Evolutionary conservation across 23 tunicate species (phyloP), one percentile per base, ranked within the genome.

Genomic region (Oikopleura dioica): DNA sequence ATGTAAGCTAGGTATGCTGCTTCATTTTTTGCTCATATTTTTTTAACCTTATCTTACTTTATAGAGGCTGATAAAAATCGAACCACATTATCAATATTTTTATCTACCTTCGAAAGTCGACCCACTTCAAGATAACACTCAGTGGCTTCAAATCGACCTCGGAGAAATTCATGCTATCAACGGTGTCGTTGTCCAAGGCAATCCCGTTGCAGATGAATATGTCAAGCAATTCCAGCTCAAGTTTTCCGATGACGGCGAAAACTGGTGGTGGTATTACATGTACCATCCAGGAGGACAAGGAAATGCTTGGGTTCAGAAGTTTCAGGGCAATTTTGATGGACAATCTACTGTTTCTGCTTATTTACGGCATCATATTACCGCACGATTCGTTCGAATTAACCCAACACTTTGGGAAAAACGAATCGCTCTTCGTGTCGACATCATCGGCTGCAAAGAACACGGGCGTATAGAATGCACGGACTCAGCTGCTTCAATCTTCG

Each of bases 61-160:
- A n/a, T n/a, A n/a, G n/a, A n/a, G n/a, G n/a, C n/a, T n/a, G n/a
- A n/a, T n/a, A n/a, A n/a, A n/a, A n/a, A n/a, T 44, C 21, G 55
- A 44, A 44, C 9, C 55, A 9, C 55, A 44, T 44, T 44, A 21
- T 44, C 21, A 44, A 21, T 44, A 21, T 9, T 44, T 9, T 44
- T 44, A 9, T 44, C 16, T 9, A 44, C 55, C 9, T 44, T 44
- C 21, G 9, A 44, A 44, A 44, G 21, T 9, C 55, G 16, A 44
- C 9, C 55, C 55, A 44, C 21, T 44, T 44, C 26, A 63, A 2
- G 33, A 28, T 23, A 63, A 31, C 26, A 63, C 16, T 28, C 72
- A 63, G 33, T 63, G 72, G 72, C 72, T 63, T 16, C 72, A 63
- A 63, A 28, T 63, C 33, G 72, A 63, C 26, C 72, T 63, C 33